Evolutionary conservation across 2,888 invertebrate species (phyloP).

Genomic region (Hydraecia micacea): DNA sequence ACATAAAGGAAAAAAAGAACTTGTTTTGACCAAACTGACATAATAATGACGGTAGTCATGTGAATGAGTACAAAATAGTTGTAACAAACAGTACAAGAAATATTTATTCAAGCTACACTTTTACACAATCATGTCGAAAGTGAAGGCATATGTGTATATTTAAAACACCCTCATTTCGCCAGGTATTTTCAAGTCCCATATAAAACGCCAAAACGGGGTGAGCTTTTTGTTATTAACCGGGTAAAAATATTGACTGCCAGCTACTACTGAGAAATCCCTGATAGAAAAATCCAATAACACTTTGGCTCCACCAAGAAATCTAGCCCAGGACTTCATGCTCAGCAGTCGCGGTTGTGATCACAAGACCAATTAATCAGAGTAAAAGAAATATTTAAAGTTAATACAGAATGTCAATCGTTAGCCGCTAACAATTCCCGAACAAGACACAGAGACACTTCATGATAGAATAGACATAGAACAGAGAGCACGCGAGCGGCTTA

Average conservation of each 20-base stretch:
- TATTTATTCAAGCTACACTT: neutral
- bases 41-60: neutral
- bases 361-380: neutral
- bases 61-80: neutral
- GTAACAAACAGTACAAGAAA: neutral
- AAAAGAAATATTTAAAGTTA: neutral
- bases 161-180: neutral
- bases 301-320: no score
- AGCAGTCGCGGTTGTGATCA: neutral
- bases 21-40: no score
- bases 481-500: conserved; percentile 50
- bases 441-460: conserved; percentile 71
- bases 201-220: neutral
- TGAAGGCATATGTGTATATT: no score
- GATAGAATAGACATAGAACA: conserved; percentile 73
- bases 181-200: neutral
- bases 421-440: conserved; percentile 62
- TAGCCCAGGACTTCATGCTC: neutral
- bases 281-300: neutral
- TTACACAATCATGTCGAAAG: neutral
- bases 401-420: conserved; percentile 22
- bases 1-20: neutral
- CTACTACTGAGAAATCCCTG: neutral
- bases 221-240: neutral
- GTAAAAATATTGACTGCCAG: neutral